Base-by-base conservation (phyloP, 2,113 vertebrate genomes). In the Thymallus thymallus region DNA sequence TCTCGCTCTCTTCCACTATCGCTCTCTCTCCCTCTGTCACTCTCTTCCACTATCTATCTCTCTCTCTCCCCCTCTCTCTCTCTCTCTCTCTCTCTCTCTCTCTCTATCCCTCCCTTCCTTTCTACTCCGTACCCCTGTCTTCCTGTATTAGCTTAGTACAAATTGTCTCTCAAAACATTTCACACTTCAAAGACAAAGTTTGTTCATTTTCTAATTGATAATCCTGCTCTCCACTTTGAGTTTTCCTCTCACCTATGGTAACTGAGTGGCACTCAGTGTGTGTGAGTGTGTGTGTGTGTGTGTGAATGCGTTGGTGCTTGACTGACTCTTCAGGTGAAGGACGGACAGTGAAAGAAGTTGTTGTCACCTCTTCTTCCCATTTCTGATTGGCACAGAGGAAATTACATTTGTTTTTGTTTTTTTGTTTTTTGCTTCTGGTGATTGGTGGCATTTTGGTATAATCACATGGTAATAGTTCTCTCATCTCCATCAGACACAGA, bases 181-280 rank as follows among this genome's bases (percentile, higher is more conserved):
- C 76, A 78, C 74, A 79, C 85, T 81, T 90, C 82, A 90, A 88
- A 86, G 76, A 85, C 67, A 84, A 86, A 80, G 74, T 86, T 84
- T 10, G 35, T 76, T 55, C 65, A 61, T 76, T 87, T 83, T 71
- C 73, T 41, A 86, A 87, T 87, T 85, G 73, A 84, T 88, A 80
- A 88, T 84, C 76, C 74, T 14, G 35, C 16, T 75, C 79, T 67
- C 74, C 74, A 69, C 72, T 63, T 23, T 55, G 45, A 69, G 72
- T 60, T 55, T 20, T 20, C 61, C 18, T 29, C 18, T 62, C 35
- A 46, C 26, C 35, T 68, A 83, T 90, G 85, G 82, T 79, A 87
- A 89, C 85, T 80, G 63, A 35, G 66, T 74, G 60, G 76, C 62
- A 70, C 81, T 81, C 35, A 20, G 48, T 16, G 12, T 51, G 14